phyloP scores from a whole-genome alignment of 2,888 invertebrate species.

The Sympetrum striolatum region DNA sequence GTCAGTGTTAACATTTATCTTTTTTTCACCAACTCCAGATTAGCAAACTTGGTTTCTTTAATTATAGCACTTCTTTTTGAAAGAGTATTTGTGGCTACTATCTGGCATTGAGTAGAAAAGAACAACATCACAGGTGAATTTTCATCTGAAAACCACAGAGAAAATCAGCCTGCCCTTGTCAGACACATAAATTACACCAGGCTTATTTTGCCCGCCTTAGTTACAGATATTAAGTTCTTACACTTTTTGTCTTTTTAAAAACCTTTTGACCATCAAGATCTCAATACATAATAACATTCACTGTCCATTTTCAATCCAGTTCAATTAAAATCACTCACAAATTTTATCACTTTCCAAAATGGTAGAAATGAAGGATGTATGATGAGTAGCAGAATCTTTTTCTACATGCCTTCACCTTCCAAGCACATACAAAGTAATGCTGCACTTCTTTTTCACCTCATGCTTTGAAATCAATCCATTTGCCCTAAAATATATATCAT shows the following conservation, averaged over 20 bases:
- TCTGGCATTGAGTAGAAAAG: too few species aligned
- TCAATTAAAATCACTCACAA: not conserved
- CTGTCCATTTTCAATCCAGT: not conserved
- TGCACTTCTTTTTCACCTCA: not conserved
- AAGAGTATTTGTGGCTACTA: too few species aligned
- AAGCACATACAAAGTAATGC: not conserved
- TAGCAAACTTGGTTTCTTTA: too few species aligned
- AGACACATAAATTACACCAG: too few species aligned
- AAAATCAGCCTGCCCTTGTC: too few species aligned
- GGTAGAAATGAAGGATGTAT: not conserved
- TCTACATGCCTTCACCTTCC: not conserved
- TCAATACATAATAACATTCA: not conserved
- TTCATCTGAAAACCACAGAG: too few species aligned
- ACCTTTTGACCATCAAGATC: not conserved
- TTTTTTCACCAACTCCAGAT: too few species aligned
- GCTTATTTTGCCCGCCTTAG: too few species aligned
- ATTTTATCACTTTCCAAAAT: not conserved
- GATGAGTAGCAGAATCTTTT: not conserved
- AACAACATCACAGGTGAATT: too few species aligned
- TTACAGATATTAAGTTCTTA: too few species aligned
- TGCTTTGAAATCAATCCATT: not conserved
- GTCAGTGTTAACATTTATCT: too few species aligned
- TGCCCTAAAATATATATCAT: not conserved
- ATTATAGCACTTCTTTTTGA: too few species aligned
- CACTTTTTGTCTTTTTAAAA: not conserved